Evolutionary conservation across 2,113 vertebrate species (phyloP), one percentile per base, ranked within the genome.

Genomic region (Corydoras sp.): DNA sequence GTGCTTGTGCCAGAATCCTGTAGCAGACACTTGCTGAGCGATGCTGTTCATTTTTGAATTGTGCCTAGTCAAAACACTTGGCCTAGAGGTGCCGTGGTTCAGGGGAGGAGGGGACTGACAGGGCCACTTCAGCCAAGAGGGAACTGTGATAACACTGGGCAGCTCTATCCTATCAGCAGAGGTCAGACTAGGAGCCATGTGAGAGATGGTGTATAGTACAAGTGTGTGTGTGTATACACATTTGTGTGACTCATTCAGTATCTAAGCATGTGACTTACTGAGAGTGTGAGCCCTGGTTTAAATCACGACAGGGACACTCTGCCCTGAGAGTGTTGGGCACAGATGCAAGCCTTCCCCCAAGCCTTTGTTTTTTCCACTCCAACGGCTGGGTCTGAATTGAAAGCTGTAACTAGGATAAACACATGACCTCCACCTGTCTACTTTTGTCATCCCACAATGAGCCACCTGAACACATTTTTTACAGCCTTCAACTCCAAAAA

Each of bases 251-350:
- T 86, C 87, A 80, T 82, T 88, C 81, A 29, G 29, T 51, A 85
- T 87, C 83, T 79, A 79, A 84, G 64, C 85, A 87, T 73, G 30
- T 92, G 91, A 91, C 86, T 86, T 87, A 81, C 81, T 81, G 67
- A 68, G 35, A 54, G 86, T 82, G 82, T 84, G 76, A 53, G 48
- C 58, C 79, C 92, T 93, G 93, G 88, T 83, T 88, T 93, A 87
- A 91, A 89, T 95, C 94, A 92, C 65, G 80, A 81, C 85, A 71
- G 85, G 77, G 85, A 84, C 81, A 82, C 73, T 76, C 51, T 2
- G 13, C 76, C 50, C 14, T 54, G 49, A 62, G 58, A 62, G 72
- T 56, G 13, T 18, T 55, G 58, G 58, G 65, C 58, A 65, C n/a
- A 30, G 63, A 62, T n/a, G 3, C 31, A 55, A n/a, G 54, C 13